Evolutionary conservation across 2,888 invertebrate species (phyloP), one percentile per base, ranked within the genome.

Genomic region (Phania funesta): DNA sequence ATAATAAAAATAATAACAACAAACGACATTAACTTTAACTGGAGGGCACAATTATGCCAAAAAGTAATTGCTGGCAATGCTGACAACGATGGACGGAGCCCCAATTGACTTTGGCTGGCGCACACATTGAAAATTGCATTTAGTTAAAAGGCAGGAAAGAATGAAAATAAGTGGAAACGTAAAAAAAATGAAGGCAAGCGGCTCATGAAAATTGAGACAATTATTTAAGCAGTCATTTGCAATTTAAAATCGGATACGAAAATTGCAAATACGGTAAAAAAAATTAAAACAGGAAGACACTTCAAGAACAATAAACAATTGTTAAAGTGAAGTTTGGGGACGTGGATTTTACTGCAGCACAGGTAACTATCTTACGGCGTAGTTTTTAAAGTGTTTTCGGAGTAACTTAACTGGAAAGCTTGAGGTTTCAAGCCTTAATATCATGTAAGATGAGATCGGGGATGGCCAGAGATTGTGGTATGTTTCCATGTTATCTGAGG

Each of bases 1-100:
- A 64, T 44, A 46, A 58, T 54, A 75, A 46, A 73, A 52, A 60
- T 58, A 62, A 73, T 56, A 65, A 68, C 48, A 78, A 56, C 75
- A 60, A 41, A 77, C 68, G 65, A 70, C 64, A 74, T 80, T 83
- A 80, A 73, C 70, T 83, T 68, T 76, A 71, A 80, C 84, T 82
- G 73, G 52, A 73, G 83, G 84, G 84, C 83, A 83, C 78, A 84
- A 84, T 84, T 83, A 84, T 75, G 80, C 76, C 83, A 76, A 83
- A 84, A 85, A 84, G 83, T 84, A 83, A 85, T 84, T 84, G 84
- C 76, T 77, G 75, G 73, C 73, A 84, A 65, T 62, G 44, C 56
- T 32, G 46, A 64, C 38, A 52, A 46, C 22, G 20, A 26, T 56
- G 29, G 16, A 38, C 18, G 6, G 20, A 56, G 11, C 9, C 20